Evolutionary conservation across 2,888 invertebrate genomes (phyloP), one percentile per base, ranked within the genome.

Genomic region (Oscheius sp.): DNA sequence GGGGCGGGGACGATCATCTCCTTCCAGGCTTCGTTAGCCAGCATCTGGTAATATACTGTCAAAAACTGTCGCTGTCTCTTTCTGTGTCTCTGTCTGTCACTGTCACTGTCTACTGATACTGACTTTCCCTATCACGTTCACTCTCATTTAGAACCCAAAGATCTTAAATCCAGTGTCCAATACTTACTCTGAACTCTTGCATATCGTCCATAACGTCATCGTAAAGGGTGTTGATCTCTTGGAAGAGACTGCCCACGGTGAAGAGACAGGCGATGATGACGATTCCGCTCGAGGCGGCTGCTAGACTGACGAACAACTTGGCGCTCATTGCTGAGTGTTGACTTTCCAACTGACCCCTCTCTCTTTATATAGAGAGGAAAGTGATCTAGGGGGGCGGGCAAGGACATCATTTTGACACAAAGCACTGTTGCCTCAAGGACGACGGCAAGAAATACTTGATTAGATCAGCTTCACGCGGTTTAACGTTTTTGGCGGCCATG

Each of bases 141-240:
- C 21, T 21, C 21, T 21, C 21, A 21, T 21, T 21, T 21, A 21
- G 21, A 21, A 21, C 21, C 21, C 21, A 21, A 21, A 21, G 21
- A 21, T 21, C 21, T 21, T 21, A 21, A 21, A 21, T 7, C 53
- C 53, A 29, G 10, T 53, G 3, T 21, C 53, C 11, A 57, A 70
- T 62, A 76, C 81, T 78, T 35, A 84, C 84, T 76, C 79, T 82
- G 82, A 84, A 84, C 75, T 84, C 84, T 50, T 75, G 74, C 83
- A 84, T 82, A 63, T 84, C 84, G 70, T 77, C 81, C 80, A 84
- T 79, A 57, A 83, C 83, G 53, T 83, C 83, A 60, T 83, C 81
- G 75, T 84, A 83, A 76, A 84, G 79, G 66, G 79, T 79, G 77
- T 84, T 84, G 80, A 84, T 84, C 77, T 84, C 84, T 72, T 84